phyloP scores from a whole-genome alignment of 2,888 invertebrate genomes.

The Heteropelma amictum region DNA sequence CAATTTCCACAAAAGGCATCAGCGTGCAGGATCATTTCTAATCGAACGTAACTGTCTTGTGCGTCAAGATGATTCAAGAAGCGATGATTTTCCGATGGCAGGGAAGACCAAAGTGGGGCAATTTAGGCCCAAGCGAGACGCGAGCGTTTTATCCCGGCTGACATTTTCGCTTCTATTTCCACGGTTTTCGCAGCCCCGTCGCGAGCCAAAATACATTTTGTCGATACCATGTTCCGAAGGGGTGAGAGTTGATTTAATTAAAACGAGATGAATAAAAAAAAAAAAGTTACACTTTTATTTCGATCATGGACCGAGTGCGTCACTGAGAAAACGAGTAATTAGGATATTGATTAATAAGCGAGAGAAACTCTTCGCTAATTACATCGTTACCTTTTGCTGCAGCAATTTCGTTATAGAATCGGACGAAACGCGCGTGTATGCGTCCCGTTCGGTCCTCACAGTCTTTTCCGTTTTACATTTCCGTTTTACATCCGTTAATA shows the following conservation, averaged over 20 bases:
- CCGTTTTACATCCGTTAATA: too few relatives aligned
- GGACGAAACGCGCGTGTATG: too few relatives aligned
- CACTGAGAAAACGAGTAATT: slow-evolving; percentile 26
- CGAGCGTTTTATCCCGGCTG: background rate
- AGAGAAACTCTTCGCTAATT: slow-evolving; percentile 11
- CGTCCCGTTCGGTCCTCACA: too few relatives aligned
- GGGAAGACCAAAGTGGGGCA: slow-evolving; percentile 21
- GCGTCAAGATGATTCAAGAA: too few relatives aligned
- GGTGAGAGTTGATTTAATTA: background rate
- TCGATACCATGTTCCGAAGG: too few relatives aligned
- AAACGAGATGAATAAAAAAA: background rate
- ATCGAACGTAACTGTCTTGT: too few relatives aligned
- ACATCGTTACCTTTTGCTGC: background rate
- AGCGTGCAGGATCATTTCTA: too few relatives aligned
- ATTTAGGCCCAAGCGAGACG: background rate
- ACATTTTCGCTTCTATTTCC: background rate
- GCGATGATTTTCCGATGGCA: background rate
- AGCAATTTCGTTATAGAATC: too few relatives aligned
- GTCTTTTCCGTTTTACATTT: too few relatives aligned
- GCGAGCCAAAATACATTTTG: too few relatives aligned
- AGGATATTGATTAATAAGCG: slow-evolving; percentile 48
- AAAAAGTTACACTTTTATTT: slow-evolving; percentile 17
- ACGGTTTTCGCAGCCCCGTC: too few relatives aligned
- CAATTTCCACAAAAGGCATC: too few relatives aligned
- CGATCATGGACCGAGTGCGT: slow-evolving; percentile 10